Base-by-base conservation (phyloP, 2,113 vertebrate genomes). In the Seriola quinqueradiata region DNA sequence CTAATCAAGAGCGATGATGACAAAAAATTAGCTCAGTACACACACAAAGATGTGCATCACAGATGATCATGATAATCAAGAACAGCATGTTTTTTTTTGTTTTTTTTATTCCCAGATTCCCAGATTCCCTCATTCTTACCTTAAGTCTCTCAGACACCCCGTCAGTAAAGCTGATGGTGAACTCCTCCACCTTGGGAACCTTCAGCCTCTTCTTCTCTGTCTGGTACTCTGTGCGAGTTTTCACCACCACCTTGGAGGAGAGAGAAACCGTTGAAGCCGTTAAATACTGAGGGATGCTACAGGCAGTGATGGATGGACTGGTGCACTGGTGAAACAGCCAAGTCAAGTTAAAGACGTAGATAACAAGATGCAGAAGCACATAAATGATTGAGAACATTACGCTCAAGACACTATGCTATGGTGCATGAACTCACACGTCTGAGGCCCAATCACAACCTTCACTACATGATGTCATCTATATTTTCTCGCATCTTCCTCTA, bases 191-290 rank as follows among this genome's bases (percentile, higher is more conserved):
- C 95, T 99, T 99, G 38, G 98, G 98, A 84, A 97, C 97, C 93
- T 98, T 97, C 94, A 98, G 96, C 94, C 97, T 97, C 95, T 99
- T 99, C 95, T 99, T 97, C 91, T 99, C 98, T 25, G 97, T 97
- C 89, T 99, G 98, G 89, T 97, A 99, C 54, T 99, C 98, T 63
- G 97, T 98, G 86, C 97, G 95, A 86, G 98, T 99, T 93, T 99
- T 99, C 95, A 99, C 98, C 89, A 99, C 98, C 93, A 99, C 98
- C 98, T 28, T 99, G 92, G 8, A 94, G 92, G 21, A 61, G 42
- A 66, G 25, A 65, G 25, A 72, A 74, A 69, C 23, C 13, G 8
- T 76, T 64, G 36, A 55, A 82, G 14, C 44, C 8, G 44, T n/a
- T 36, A 23, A 63, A 60, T 19, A 40, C 10, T 23, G 52, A 52